Conservation (phyloP, 2,113 vertebrate species). For the Myocastor coypus region DNA sequence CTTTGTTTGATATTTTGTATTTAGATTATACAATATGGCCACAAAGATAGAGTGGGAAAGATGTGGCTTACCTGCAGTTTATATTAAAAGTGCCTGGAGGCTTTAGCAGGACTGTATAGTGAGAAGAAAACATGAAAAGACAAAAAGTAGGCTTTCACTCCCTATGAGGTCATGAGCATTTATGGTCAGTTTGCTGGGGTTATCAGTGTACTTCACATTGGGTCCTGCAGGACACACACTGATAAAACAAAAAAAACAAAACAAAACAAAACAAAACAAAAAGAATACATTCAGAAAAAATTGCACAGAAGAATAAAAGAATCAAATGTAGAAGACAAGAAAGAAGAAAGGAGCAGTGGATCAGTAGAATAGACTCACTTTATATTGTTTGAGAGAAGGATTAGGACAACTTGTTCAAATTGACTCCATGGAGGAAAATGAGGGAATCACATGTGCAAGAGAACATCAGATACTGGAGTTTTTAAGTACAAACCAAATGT, state of each 20-base stretch:
- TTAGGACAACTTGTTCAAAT: background rate
- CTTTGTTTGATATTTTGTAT: no score
- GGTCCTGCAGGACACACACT: background rate
- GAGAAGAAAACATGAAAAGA: background rate
- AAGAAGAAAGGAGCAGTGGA: background rate
- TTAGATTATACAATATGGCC: background rate
- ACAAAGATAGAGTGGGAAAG: background rate
- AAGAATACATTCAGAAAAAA: background rate
- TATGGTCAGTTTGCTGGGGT: background rate
- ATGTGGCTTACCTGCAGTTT: conserved; percentile 13
- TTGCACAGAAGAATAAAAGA: background rate
- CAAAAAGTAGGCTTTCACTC: background rate
- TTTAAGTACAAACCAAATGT: background rate
- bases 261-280: no score
- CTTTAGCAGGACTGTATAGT: background rate
- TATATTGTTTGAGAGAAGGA: conserved; percentile 1
- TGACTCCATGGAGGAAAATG: background rate
- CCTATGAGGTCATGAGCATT: background rate
- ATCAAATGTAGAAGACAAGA: background rate
- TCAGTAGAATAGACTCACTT: background rate
- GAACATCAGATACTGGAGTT: background rate
- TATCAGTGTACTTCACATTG: background rate
- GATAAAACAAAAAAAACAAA: no score
- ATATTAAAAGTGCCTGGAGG: background rate
- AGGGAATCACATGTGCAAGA: background rate